phyloP scores from a whole-genome alignment of 1,140 invertebrate genomes.

The Acromyrmex charruanus region DNA sequence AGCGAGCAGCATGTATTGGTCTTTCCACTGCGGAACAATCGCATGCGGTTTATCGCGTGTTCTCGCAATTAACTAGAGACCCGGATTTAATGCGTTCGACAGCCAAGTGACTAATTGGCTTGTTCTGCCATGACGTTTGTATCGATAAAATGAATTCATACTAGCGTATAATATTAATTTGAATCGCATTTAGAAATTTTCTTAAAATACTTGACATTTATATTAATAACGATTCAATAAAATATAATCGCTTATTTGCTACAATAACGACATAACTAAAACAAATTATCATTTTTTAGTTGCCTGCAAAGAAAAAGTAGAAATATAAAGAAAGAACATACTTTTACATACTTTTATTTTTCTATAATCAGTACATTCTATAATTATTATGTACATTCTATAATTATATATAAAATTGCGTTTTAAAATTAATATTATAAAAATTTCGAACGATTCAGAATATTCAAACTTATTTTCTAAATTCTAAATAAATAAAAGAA shows the following conservation, averaged over 20 bases:
- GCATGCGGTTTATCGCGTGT: slow-evolving; percentile 24
- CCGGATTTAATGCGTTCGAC: slow-evolving; percentile 36
- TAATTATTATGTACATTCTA: too few relatives aligned
- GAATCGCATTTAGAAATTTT: background rate
- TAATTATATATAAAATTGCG: too few relatives aligned
- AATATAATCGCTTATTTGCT: background rate
- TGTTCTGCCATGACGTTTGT: slow-evolving; percentile 30
- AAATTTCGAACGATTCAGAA: too few relatives aligned
- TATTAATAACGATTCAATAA: background rate
- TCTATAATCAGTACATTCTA: too few relatives aligned
- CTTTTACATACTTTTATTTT: too few relatives aligned
- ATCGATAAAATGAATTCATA: slow-evolving; percentile 6
- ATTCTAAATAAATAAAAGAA: too few relatives aligned
- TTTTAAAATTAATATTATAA: too few relatives aligned
- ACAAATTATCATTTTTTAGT: too few relatives aligned
- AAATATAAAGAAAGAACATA: too few relatives aligned
- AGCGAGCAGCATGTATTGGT: background rate
- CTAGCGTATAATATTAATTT: background rate
- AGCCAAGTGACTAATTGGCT: slow-evolving; percentile 21
- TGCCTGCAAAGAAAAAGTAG: too few relatives aligned
- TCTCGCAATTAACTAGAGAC: slow-evolving; percentile 18
- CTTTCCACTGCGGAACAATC: slow-evolving; percentile 30
- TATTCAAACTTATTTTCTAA: too few relatives aligned
- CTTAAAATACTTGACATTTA: background rate
- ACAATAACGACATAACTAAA: too few relatives aligned